Percentiles rank a stretch among this genome's conserved stretches.
phyloP scores from a whole-genome alignment of 2,888 invertebrate species.

The Oasisia sp. region DNA sequence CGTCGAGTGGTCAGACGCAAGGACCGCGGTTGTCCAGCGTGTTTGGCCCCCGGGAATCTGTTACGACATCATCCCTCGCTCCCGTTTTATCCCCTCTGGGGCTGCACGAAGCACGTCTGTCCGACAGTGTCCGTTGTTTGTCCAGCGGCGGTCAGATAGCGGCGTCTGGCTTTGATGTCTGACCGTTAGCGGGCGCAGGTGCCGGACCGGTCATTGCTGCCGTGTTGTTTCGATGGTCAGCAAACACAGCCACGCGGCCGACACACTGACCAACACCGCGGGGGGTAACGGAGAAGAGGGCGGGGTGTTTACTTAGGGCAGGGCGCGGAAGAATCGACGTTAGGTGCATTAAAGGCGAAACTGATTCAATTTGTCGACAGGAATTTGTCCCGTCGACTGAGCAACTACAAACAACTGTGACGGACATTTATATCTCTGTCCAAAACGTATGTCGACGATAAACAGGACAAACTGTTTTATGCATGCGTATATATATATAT shows the following conservation, averaged over 20 bases:
- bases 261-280: neutral
- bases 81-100: conserved; percentile 1
- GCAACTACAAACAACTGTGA: neutral
- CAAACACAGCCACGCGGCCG: neutral
- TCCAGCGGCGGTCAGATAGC: neutral
- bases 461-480: no score
- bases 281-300: neutral
- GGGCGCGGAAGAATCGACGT: neutral
- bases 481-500: no score
- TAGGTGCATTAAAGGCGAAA: neutral
- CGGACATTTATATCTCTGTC: no score
- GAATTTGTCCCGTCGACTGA: neutral
- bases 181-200: neutral
- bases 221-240: neutral
- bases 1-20: neutral
- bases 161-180: neutral
- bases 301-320: neutral
- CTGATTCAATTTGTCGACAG: neutral
- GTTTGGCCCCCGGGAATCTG: neutral
- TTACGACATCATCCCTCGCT: neutral
- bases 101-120: neutral
- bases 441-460: no score
- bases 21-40: neutral
- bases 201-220: neutral
- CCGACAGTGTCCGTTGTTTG: neutral